Percentiles rank a stretch among this genome's conserved stretches.
phyloP scores from a whole-genome alignment of 2,797 vertebrate genomes.

The Nyctibius grandis region DNA sequence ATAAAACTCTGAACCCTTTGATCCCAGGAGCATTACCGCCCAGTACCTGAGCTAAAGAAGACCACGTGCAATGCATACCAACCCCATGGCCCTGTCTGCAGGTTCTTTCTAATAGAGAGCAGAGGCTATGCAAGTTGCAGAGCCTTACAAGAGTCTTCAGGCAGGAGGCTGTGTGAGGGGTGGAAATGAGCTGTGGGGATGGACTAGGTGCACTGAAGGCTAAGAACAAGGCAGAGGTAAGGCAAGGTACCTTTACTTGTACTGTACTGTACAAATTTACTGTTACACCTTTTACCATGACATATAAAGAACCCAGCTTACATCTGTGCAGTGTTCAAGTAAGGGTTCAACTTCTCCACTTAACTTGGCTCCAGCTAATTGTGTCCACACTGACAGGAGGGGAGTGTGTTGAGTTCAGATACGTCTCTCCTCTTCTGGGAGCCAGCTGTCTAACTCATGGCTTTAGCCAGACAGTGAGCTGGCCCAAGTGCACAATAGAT shows the following conservation, averaged over 20 bases:
- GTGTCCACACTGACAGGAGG: neutral
- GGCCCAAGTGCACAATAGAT: rapidly evolving
- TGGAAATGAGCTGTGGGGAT: neutral
- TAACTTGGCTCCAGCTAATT: neutral
- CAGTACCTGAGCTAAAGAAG: neutral
- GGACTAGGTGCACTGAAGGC: too few species aligned
- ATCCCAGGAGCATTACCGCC: neutral
- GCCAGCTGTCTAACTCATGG: neutral
- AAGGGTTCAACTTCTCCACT: neutral
- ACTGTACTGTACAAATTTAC: too few species aligned
- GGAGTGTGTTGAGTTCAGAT: neutral
- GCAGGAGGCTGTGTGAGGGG: neutral
- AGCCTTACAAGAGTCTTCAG: neutral
- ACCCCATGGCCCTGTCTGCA: neutral
- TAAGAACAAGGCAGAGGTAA: neutral
- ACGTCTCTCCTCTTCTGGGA: neutral
- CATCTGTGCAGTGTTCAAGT: neutral
- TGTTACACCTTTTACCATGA: neutral
- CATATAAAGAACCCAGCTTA: neutral
- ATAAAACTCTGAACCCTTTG: neutral
- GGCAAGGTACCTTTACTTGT: too few species aligned
- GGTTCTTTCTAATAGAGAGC: neutral
- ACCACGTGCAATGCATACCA: neutral
- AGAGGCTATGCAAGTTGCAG: neutral
- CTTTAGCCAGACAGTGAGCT: neutral